Base-by-base conservation (phyloP, 2,113 vertebrate genomes). In the Crypturellus undulatus region DNA sequence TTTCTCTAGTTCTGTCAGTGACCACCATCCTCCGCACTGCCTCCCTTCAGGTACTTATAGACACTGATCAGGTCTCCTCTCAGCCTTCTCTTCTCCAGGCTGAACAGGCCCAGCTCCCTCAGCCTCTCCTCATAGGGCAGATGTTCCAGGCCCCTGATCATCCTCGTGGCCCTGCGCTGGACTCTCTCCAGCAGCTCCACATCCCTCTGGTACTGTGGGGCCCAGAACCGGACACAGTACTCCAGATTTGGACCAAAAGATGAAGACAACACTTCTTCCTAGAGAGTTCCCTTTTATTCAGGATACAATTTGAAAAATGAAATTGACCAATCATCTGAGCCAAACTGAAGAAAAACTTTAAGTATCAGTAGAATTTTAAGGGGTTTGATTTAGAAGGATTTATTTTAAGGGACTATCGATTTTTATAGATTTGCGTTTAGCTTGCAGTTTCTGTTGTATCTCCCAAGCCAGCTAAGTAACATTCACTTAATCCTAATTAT, bases 401-500 rank as follows among this genome's bases (percentile, higher is more conserved):
- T 90, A 17, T 79, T 88, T 84, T 65, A 69, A 91, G 20, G 43
- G 17, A 59, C 24, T 86, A 68, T 30, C 79, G 65, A 85, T 60
- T 45, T 69, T 84, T 83, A 69, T 26, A 79, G 18, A 20, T 12
- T 64, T 79, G 21, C 77, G 10, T 90, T 89, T 94, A 71, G 22
- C 34, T 79, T 49, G 24, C 30, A 84, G 36, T 69, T 63, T 54
- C 79, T 91, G 14, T 52, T 79, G 49, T 54, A 8, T 84, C 32
- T 85, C 65, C 52, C 38, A 76, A 64, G 9, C 24, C 54, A 2
- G 49, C 34, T 36, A 96, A 88, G 20, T 84, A 76, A 76, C 92
- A 58, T 92, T 91, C 56, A 73, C 20, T 60, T 89, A 87, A 96
- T 77, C 62, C 22, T 76, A 90, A 71, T 83, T 92, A 75, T 80